Base-by-base conservation (phyloP, 2,113 vertebrate genomes). In the Nesoenas mayeri region DNA sequence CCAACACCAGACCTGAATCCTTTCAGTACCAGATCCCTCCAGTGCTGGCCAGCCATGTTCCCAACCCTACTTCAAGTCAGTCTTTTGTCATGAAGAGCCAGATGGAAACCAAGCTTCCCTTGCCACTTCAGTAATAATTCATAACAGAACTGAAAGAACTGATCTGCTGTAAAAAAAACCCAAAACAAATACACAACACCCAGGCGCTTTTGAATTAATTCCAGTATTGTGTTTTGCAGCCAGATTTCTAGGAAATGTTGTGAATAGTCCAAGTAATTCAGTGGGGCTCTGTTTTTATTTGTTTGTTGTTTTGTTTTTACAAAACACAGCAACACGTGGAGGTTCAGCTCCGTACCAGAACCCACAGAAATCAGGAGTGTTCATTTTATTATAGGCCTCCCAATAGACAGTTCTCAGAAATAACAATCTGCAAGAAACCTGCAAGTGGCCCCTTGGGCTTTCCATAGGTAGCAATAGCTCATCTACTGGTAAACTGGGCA, bases 201-300 rank as follows among this genome's bases (percentile, higher is more conserved):
- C 91, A 91, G 57, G 79, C 92, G 86, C 83, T 95, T 86, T 64
- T 94, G 95, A 96, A 96, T 95, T 94, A 91, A 96, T 84, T 95
- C 95, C 96, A 97, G 95, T 84, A 95, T 94, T 97, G 93, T 96
- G 61, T 93, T 97, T 96, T 84, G 73, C 93, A 96, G 95, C 93
- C 95, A 97, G 93, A 94, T 96, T 95, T 96, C 95, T 93, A 97
- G 96, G 93, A 95, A 96, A 86, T 50, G 31, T 58, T 96, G 95
- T 91, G 91, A 94, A 96, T 93, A 95, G 92, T 96, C 93, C 93
- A 96, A 97, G 91, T 75, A 89, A 94, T 93, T 96, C 95, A 91
- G 86, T 73, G 73, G 73, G 83, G 85, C 32, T 93, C 73, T 89
- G 77, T 32, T 93, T 86, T 85, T 70, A 17, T 9, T 53, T 53